A percentile compares a stretch with the other conserved stretches of the same genome.
Evolutionary conservation across 2,888 invertebrate genomes (phyloP).

Genomic region (Brassicogethes aeneus): DNA sequence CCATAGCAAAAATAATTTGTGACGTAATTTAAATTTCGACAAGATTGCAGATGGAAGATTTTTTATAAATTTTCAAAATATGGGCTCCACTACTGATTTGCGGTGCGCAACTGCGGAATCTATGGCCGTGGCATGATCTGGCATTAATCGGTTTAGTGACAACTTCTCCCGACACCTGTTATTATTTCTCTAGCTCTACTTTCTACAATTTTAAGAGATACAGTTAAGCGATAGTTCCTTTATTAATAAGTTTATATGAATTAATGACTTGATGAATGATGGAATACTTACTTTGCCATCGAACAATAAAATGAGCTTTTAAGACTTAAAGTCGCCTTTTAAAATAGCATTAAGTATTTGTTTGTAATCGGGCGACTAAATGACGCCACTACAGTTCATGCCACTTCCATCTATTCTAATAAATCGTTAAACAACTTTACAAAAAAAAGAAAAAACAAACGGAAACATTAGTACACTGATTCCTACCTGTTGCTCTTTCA

Average conservation of each 20-base stretch:
- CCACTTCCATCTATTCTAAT: slow-evolving; percentile 26
- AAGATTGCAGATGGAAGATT: too few relatives aligned
- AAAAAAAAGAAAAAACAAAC: slow-evolving; percentile 4
- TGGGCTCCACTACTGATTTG: slow-evolving; percentile 22
- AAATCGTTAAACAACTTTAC: slow-evolving; percentile 3
- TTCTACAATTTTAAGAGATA: too few relatives aligned
- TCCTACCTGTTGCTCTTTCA: slow-evolving; percentile 83
- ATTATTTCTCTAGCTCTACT: background rate
- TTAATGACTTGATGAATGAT: too few relatives aligned
- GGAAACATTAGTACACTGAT: slow-evolving; percentile 14
- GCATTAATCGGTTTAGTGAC: slow-evolving; percentile 8
- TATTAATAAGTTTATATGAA: too few relatives aligned
- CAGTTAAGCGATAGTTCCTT: too few relatives aligned
- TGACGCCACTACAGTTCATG: slow-evolving; percentile 24
- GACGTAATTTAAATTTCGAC: background rate
- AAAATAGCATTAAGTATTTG: slow-evolving; percentile 3
- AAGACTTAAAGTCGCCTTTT: too few relatives aligned
- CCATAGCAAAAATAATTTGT: background rate
- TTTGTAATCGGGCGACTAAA: slow-evolving; percentile 9
- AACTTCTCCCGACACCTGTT: slow-evolving; percentile 10
- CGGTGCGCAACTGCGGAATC: slow-evolving; percentile 25
- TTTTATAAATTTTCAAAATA: too few relatives aligned
- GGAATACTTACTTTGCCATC: too few relatives aligned
- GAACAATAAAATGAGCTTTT: too few relatives aligned
- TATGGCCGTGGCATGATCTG: slow-evolving; percentile 26